phyloP scores from a whole-genome alignment of 2,888 invertebrate genomes.

The Sphinx pinastri region DNA sequence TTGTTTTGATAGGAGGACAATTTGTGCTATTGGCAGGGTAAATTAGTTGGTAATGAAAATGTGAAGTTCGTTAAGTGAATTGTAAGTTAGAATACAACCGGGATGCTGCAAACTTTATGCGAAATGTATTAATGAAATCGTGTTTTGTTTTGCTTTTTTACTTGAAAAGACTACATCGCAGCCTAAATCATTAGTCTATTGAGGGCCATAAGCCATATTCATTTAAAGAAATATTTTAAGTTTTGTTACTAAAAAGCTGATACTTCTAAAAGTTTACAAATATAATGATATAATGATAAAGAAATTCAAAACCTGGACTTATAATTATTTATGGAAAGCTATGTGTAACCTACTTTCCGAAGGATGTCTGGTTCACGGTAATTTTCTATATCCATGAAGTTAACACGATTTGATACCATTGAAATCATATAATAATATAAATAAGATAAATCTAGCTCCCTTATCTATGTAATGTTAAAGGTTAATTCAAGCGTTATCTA shows the following conservation, averaged over 20 bases:
- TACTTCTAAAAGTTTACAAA: too few relatives aligned
- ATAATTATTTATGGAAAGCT: not conserved
- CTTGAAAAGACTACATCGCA: not conserved
- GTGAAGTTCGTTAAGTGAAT: not conserved
- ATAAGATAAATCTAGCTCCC: conserved; percentile 4
- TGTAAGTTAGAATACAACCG: conserved; percentile 4
- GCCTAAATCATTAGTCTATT: not conserved
- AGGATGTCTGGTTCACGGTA: not conserved
- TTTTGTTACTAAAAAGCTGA: too few relatives aligned
- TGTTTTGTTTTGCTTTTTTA: not conserved
- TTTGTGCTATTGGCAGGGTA: conserved; percentile 49
- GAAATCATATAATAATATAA: conserved; percentile 8
- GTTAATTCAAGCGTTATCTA: conserved; percentile 12
- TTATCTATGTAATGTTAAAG: conserved; percentile 16
- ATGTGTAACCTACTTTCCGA: not conserved
- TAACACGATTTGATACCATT: not conserved
- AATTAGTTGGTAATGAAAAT: conserved; percentile 31
- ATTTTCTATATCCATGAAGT: conserved; percentile 8
- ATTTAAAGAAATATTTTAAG: too few relatives aligned
- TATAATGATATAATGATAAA: not conserved
- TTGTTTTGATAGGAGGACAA: conserved; percentile 41
- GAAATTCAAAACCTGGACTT: not conserved
- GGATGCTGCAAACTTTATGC: not conserved
- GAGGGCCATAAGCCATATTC: too few relatives aligned
- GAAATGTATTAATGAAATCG: not conserved